Evolutionary conservation across 2,888 invertebrate species (phyloP).

Genomic region (Encarsia formosa): DNA sequence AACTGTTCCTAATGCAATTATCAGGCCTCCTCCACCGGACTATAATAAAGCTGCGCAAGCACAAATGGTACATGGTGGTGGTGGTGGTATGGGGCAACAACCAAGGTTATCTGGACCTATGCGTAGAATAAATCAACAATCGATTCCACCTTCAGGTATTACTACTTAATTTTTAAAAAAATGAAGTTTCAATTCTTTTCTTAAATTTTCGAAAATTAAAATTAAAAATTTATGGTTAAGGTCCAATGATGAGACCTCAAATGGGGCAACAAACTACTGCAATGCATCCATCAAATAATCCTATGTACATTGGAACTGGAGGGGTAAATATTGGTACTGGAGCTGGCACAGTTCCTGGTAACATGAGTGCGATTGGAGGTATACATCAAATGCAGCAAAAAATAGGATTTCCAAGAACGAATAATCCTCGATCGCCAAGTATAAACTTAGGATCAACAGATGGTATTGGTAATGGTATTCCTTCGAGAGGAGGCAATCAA

Average conservation of each 20-base stretch:
- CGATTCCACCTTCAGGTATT: slow-evolving; percentile 67
- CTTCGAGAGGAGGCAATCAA: slow-evolving; percentile 46
- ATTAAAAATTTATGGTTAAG: slow-evolving; percentile 39
- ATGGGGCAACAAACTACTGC: slow-evolving; percentile 58
- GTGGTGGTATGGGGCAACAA: slow-evolving; percentile 48
- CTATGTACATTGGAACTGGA: slow-evolving; percentile 50
- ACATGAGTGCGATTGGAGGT: slow-evolving; percentile 50
- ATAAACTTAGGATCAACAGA: slow-evolving; percentile 58
- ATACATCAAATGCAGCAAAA: slow-evolving; percentile 51
- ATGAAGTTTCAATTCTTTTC: background rate
- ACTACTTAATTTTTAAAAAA: slow-evolving; percentile 12
- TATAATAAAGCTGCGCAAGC: slow-evolving; percentile 72
- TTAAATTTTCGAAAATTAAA: background rate
- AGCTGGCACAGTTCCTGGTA: slow-evolving; percentile 30
- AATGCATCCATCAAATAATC: slow-evolving; percentile 47
- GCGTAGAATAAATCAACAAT: slow-evolving; percentile 66
- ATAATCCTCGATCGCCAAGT: slow-evolving; percentile 59
- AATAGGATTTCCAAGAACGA: slow-evolving; percentile 51
- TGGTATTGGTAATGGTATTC: slow-evolving; percentile 53
- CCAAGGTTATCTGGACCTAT: slow-evolving; percentile 56
- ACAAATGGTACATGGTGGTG: slow-evolving; percentile 57
- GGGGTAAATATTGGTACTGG: slow-evolving; percentile 28
- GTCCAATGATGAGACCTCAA: slow-evolving; percentile 68
- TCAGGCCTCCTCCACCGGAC: slow-evolving; percentile 79
- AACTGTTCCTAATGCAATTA: slow-evolving; percentile 49